Base-by-base conservation (phyloP, 2,797 vertebrate genomes). In the Cyprinella venusta region DNA sequence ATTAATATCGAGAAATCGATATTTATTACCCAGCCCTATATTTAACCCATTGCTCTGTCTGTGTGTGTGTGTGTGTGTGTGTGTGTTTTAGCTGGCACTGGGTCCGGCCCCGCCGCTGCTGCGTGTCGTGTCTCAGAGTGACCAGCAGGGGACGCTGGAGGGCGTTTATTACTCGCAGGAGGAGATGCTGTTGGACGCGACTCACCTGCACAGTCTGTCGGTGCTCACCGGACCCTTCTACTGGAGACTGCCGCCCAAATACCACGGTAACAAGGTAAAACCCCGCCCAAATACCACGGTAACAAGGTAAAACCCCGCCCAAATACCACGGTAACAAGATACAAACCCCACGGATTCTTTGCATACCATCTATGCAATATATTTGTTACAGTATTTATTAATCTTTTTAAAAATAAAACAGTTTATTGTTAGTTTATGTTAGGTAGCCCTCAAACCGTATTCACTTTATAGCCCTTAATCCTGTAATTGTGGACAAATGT, bases 221-320 rank as follows among this genome's bases (percentile, higher is more conserved):
- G 67, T 93, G 40, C 91, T 92, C 0, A 84, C 85, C 0, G 96
- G 95, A 5, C 95, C 96, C 0, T 95, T 96, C 84, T 99, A 99
- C 91, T 99, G 98, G 98, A 92, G 90, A 36, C 91, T 99, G 4
- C 96, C 97, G 0, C 10, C 84, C 0, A 24, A 92, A 2, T 98
- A 96, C 76, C 92, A 95, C 76, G 95, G 96, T 50, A 91, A 93
- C 54, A 95, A 98, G 95, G 97, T 99, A 4, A 33, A 63, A 30
- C 30, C 30, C 96, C 97, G 0, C 10, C 84, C 0, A n/a, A 92
- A 2, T 98, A 96, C 76, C 92, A 95, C 76, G 95, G 96, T 50
- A 91, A 93, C 54, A 95, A 98, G 95, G 97, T 99, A 3, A 48
- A 21, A 30, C 1, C 40, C 74, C 0, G 0, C 6, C 9, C 16